Evolutionary conservation across 2,797 vertebrate genomes (phyloP), one percentile per base, ranked within the genome.

Genomic region (Euthynnus affinis): DNA sequence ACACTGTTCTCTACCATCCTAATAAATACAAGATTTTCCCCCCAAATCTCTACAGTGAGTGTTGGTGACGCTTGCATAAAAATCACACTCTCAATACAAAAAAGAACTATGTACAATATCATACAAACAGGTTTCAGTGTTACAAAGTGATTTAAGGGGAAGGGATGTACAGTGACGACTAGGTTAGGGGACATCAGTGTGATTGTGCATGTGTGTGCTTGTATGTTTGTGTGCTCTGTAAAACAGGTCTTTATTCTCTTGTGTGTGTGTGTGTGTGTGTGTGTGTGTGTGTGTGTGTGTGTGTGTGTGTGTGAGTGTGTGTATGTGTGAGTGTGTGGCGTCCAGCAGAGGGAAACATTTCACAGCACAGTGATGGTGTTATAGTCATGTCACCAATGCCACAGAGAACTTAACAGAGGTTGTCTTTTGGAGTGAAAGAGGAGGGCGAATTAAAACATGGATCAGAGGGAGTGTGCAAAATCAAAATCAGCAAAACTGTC

Each of bases 401-500:
- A 82, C 57, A 56, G n/a, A 74, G 55, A 72, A 22, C 7, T 8
- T 17, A 72, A 75, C 49, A 27, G 17, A 76, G 48, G 32, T 1
- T 29, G 62, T 51, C 49, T 56, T 23, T n/a, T 27, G 46, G n/a
- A 23, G 44, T 42, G 27, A 67, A 71, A 20, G 32, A 15, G 44
- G 61, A 56, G 27, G 46, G 25, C 1, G 13, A 60, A 58, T 55
- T 9, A 68, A 73, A 74, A 40, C 3, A 15, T 13, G 37, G 67
- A 49, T 23, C 0, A 4, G 10, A 63, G 64, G 78, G 59, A 74
- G 66, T 90, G 90, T 93, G 92, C 93, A 93, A 94, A 94, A 93
- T 92, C 80, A 93, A 92, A 92, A 88, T 87, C 76, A 86, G 89
- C 92, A 91, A 93, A 95, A 93, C 91, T 90, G 89, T 91, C 86